phyloP scores from a whole-genome alignment of 2,888 invertebrate genomes.

The Polydrusus cervinus region DNA sequence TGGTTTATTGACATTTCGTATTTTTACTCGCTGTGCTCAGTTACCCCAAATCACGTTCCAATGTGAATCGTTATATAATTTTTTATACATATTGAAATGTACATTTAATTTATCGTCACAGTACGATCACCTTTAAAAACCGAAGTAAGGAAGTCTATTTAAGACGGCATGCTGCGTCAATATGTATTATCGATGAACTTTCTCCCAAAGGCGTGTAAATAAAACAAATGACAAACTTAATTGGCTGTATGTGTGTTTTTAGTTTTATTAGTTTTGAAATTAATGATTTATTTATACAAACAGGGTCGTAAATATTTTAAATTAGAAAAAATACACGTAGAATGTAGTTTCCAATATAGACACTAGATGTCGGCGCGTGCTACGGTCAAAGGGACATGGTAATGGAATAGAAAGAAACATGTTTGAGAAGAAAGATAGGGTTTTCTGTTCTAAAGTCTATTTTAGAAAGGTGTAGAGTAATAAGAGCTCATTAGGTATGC shows the following conservation, averaged over 20 bases:
- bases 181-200: not conserved
- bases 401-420: too few relatives aligned
- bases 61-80: not conserved
- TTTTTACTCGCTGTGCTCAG: too few relatives aligned
- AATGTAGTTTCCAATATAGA: too few relatives aligned
- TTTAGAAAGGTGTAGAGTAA: too few relatives aligned
- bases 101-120: not conserved
- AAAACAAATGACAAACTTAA: slow-evolving; percentile 6
- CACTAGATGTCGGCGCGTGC: too few relatives aligned
- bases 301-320: not conserved
- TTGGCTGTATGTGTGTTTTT: not conserved
- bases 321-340: too few relatives aligned
- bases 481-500: too few relatives aligned
- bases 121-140: slow-evolving; percentile 2
- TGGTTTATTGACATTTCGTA: too few relatives aligned
- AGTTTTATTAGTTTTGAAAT: not conserved
- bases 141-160: slow-evolving; percentile 6
- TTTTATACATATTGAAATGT: not conserved
- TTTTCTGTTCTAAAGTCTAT: too few relatives aligned
- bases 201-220: slow-evolving; percentile 3
- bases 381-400: too few relatives aligned
- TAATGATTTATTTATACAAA: not conserved
- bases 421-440: too few relatives aligned
- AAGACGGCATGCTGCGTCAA: not conserved
- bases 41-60: not conserved